Evolutionary conservation across 2,797 vertebrate species (phyloP), one percentile per base, ranked within the genome.

Genomic region (Chrosomus eos): DNA sequence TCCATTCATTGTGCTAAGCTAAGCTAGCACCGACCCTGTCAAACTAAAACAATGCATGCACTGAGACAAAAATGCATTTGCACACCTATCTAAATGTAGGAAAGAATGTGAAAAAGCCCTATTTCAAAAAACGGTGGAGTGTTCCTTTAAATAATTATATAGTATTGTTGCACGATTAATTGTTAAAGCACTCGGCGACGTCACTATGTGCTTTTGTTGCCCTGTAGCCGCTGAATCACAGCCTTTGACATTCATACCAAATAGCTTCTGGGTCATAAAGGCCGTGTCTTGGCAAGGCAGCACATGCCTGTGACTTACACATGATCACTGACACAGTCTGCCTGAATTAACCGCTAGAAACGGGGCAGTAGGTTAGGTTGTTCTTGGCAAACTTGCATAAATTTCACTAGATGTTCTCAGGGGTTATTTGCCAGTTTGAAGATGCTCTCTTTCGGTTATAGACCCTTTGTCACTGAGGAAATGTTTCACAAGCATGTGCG

Each of bases 221-320:
- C 10, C 62, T 38, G 16, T 16, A 43, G 74, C 33, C 16, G 43
- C 43, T 83, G 73, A 68, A 58, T 83, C 72, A 58, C 16, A 58
- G 45, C 40, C 62, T 55, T 83, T 80, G 43, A 40, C 70, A 80
- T 70, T 80, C 31, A 87, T 23, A 36, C 60, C 18, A 84, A n/a
- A 70, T n/a, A 26, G 28, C 36, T 33, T 83, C 33, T 14, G 23
- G 67, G 51, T 62, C 9, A 26, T 75, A 11, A 31, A 55, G 62
- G 62, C 82, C 0, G 19, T 4, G 19, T 51, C 40, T 80, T 67
- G 77, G 77, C 62, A 68, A 80, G 31, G 21, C 72, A 67, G 33
- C n/a, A 28, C 72, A 51, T 67, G 72, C 72, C 58, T 7, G n/a
- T 75, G 60, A 83, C 68, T 45, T 18, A 1, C 80, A n/a, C 31